Base-by-base conservation (phyloP, 2,113 vertebrate genomes). In the Eonycteris spelaea region DNA sequence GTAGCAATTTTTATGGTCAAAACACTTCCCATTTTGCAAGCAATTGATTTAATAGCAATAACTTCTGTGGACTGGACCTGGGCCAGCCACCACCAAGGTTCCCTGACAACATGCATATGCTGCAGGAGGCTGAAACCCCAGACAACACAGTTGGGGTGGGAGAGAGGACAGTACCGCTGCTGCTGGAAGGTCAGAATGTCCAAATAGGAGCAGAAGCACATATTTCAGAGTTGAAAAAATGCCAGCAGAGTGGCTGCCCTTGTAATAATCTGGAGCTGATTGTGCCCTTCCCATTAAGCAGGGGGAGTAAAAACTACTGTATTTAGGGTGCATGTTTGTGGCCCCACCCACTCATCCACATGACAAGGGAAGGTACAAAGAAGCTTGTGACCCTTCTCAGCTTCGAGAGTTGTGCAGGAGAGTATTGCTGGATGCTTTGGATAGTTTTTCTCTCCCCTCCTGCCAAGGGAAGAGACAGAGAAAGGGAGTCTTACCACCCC, bases 71-170 rank as follows among this genome's bases (percentile, higher is more conserved):
- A 48, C 35, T 63, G 59, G 43, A 35, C 30, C 45, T 3, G 5
- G 38, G 77, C 82, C 48, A 67, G 30, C 70, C 21, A 40, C 6
- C 38, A 4, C 28, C 18, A 1, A 0, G 0, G 9, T 38, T 83
- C 43, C 61, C 38, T 65, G 77, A 43, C 38, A 33, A 6, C 0
- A 4, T 65, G 43, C 35, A 3, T 55, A 5, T 15, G 33, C 35
- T 28, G 2, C 0, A 0, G 12, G 9, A 86, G 51, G 45, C 4
- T 43, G 53, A 86, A 57, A 18, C 55, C 51, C n/a, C 18, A 24
- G 0, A 0, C 48, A 11, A 19, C n/a, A 13, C 55, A 13, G 11
- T 7, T 7, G 28, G 30, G 10, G 6, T 35, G 24, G 35, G 19
- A 68, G 40, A 55, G 45, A 28, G 30, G 75, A 22, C 21, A 57